A percentile compares a stretch with the other conserved stretches of the same genome.
phyloP scores from a whole-genome alignment of 2,113 vertebrate genomes.

The Vanacampus margaritifer region DNA sequence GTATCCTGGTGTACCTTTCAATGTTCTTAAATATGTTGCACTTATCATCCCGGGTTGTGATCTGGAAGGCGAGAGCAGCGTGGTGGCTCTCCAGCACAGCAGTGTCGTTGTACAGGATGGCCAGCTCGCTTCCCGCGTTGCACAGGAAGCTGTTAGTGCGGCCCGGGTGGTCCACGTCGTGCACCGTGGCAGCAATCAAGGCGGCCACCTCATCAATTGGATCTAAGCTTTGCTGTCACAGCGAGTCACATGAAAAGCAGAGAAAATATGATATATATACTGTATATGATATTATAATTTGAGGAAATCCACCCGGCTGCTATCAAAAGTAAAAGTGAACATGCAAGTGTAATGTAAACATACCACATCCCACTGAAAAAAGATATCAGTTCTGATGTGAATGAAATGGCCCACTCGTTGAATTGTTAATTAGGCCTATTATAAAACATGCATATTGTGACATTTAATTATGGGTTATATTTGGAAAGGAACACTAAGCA shows the following conservation, averaged over 20 bases:
- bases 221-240: conserved; percentile 88
- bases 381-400: too few relatives aligned
- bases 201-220: conserved; percentile 87
- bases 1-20: conserved; percentile 76
- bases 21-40: conserved; percentile 97
- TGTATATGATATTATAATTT: neutral
- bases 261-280: neutral
- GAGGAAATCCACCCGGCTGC: neutral
- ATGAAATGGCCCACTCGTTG: neutral
- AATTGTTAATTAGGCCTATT: too few relatives aligned
- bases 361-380: neutral
- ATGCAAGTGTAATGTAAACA: neutral
- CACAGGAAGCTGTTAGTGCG: conserved; percentile 96
- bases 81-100: conserved; percentile 96
- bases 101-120: conserved; percentile 90
- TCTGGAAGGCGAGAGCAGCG: conserved; percentile 92
- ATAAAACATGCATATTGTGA: too few relatives aligned
- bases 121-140: conserved; percentile 89
- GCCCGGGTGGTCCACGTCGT: conserved; percentile 94
- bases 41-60: conserved; percentile 86
- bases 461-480: too few relatives aligned
- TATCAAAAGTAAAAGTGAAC: neutral
- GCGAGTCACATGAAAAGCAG: neutral
- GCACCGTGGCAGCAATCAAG: conserved; percentile 90
- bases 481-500: too few relatives aligned